Percentiles rank a stretch among this genome's conserved stretches.
These are phyloP conservation scores for Plutomurus gul DNA, from an alignment of 1,140 invertebrate species.

Conservation along the genomic window DNA sequence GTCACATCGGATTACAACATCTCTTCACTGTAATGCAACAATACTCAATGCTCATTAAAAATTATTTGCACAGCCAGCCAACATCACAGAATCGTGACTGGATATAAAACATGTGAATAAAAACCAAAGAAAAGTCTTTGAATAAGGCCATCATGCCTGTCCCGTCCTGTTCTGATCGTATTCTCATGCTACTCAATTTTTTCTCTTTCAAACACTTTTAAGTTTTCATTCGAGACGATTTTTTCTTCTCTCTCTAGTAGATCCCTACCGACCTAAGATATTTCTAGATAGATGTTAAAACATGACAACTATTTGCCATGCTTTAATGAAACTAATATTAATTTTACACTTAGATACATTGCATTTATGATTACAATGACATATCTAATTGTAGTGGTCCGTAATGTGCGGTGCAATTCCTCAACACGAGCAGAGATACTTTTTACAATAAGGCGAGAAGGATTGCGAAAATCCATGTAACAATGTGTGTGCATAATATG, in stretches of 20 bases:
- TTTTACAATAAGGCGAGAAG: too few species aligned
- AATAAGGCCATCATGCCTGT: constrained; percentile 14
- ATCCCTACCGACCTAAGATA: background rate
- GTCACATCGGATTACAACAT: constrained; percentile 25
- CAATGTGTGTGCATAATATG: background rate
- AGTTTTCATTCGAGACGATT: background rate
- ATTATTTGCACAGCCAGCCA: constrained; percentile 27
- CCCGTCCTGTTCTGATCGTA: background rate
- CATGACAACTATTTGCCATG: background rate
- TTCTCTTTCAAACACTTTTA: background rate
- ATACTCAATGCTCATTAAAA: constrained; percentile 28
- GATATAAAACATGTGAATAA: background rate
- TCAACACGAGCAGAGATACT: too few species aligned
- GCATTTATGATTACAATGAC: too few species aligned
- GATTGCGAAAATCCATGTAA: too few species aligned
- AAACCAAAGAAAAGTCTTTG: background rate
- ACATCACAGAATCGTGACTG: constrained; percentile 25
- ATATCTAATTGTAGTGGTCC: too few species aligned
- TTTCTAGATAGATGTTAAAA: background rate
- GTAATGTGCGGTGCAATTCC: too few species aligned
- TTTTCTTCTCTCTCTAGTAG: background rate
- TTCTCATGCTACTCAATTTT: background rate
- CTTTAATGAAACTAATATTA: background rate
- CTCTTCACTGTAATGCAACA: background rate
- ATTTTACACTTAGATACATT: background rate